These are phyloP conservation scores for Cheilosia vernalis DNA, from an alignment of 2,888 invertebrate genomes.

Conservation along the genomic window DNA sequence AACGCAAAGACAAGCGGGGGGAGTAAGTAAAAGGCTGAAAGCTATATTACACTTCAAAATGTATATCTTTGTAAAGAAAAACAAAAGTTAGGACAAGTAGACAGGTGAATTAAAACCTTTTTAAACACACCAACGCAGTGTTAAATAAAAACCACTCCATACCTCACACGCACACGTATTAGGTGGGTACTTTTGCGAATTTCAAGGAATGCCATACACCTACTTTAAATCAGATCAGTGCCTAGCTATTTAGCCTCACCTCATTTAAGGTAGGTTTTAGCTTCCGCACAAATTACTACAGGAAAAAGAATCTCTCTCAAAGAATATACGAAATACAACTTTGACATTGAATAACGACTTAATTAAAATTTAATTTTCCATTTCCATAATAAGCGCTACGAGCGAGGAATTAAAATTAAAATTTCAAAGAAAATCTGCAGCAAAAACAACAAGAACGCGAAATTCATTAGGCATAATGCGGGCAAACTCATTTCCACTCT, in stretches of 20 bases:
- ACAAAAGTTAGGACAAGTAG: background rate
- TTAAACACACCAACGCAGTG: too few species aligned
- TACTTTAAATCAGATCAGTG: too few species aligned
- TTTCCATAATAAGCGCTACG: conserved; percentile 19
- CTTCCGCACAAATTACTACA: background rate
- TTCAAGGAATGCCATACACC: too few species aligned
- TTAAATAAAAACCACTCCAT: too few species aligned
- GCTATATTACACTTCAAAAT: too few species aligned
- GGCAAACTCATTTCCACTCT: conserved; percentile 53
- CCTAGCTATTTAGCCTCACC: too few species aligned
- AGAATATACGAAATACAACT: conserved; percentile 37
- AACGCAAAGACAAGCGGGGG: too few species aligned
- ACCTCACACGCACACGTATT: too few species aligned
- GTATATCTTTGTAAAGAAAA: too few species aligned
- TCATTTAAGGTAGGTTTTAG: background rate
- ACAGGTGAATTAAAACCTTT: background rate
- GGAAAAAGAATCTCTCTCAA: conserved; percentile 4
- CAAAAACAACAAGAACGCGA: conserved; percentile 11
- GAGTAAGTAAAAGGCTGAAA: too few species aligned
- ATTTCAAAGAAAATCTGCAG: conserved; percentile 27
- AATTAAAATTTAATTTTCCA: conserved; percentile 61
- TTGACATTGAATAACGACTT: conserved; percentile 52
- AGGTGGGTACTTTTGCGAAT: too few species aligned
- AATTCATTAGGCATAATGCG: conserved; percentile 61
- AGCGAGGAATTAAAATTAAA: conserved; percentile 43